phyloP scores from a whole-genome alignment of 2,113 vertebrate genomes.

The Laticauda colubrina region DNA sequence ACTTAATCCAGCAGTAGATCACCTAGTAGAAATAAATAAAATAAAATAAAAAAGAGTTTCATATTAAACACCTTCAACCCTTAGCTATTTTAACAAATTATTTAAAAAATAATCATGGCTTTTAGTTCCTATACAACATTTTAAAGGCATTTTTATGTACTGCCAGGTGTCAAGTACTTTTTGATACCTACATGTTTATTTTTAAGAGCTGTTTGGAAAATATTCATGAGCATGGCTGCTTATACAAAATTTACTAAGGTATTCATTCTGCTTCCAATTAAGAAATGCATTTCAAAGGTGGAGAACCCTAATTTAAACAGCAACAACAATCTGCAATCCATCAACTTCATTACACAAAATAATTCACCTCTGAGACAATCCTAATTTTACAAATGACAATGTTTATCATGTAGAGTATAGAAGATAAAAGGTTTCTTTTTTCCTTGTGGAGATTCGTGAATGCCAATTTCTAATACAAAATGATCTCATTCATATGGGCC shows the following conservation, averaged over 20 bases:
- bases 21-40: constrained; percentile 30
- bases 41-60: constrained; percentile 48
- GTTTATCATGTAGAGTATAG: constrained; percentile 16
- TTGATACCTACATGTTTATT: constrained; percentile 62
- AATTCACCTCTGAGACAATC: constrained; percentile 17
- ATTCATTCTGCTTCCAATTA: constrained; percentile 54
- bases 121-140: constrained; percentile 53
- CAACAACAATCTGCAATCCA: constrained; percentile 19
- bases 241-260: constrained; percentile 52
- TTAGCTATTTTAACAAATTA: constrained; percentile 55
- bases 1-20: constrained; percentile 62
- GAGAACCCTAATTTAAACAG: constrained; percentile 45
- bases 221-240: constrained; percentile 52
- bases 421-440: constrained; percentile 5
- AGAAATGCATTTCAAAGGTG: constrained; percentile 49
- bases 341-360: constrained; percentile 42
- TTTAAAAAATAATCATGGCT: constrained; percentile 55
- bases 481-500: neutral
- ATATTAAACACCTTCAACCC: constrained; percentile 56
- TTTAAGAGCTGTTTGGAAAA: constrained; percentile 64
- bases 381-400: constrained; percentile 44
- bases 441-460: neutral
- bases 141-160: constrained; percentile 41
- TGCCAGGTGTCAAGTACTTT: constrained; percentile 61
- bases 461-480: neutral